These are phyloP conservation scores for Oenanthe oenanthe DNA, from an alignment of 2,113 vertebrate species.

Conservation along the genomic window DNA sequence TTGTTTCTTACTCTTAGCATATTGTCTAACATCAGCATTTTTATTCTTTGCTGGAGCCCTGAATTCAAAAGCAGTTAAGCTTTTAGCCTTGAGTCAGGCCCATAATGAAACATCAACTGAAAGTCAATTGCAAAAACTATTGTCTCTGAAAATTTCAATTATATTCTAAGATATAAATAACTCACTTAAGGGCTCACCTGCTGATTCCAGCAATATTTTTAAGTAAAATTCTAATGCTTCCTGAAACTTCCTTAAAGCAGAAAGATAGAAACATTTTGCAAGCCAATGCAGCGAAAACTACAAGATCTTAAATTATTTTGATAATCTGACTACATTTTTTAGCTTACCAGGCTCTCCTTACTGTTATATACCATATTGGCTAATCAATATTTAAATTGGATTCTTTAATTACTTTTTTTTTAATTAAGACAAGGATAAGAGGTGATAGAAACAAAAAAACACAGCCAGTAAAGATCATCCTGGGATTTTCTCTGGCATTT, in stretches of 20 bases:
- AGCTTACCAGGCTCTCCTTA: not conserved
- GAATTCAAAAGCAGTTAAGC: not conserved
- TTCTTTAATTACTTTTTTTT: not conserved
- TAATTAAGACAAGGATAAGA: not conserved
- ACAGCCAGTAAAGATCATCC: not conserved
- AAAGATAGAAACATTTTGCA: not conserved
- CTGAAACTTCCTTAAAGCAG: not conserved
- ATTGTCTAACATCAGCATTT: not conserved
- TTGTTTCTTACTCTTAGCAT: not conserved
- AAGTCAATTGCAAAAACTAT: not conserved
- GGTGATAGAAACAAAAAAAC: not conserved
- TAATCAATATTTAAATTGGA: not conserved
- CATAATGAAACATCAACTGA: not conserved
- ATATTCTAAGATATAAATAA: not conserved
- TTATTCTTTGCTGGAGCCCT: not conserved
- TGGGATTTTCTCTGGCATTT: not conserved
- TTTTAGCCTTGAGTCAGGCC: not conserved
- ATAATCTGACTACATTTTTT: not conserved
- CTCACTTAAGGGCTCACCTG: not conserved
- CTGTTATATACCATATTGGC: not conserved
- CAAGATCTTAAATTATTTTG: not conserved
- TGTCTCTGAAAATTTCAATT: not conserved
- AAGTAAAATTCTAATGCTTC: not conserved
- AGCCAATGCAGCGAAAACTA: not conserved
- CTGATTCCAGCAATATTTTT: not conserved